Evolutionary conservation across 2,888 invertebrate species (phyloP).

Genomic region (Standfussiana lucernea): DNA sequence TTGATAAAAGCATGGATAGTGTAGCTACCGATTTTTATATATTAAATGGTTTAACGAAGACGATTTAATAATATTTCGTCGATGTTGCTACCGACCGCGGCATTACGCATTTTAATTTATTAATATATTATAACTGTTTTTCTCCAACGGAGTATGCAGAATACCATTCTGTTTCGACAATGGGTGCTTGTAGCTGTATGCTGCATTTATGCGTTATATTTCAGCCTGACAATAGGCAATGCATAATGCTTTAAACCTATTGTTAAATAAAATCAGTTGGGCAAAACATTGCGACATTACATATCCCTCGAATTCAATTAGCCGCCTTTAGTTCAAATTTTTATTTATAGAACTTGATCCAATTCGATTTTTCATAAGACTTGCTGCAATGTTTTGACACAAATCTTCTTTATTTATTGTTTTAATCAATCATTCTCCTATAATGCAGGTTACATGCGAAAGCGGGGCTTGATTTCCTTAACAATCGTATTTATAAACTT

Average conservation of each 20-base stretch:
- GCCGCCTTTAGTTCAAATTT: not conserved
- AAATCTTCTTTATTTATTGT: constrained; percentile 20
- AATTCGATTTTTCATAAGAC: constrained; percentile 11
- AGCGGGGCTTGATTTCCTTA: not conserved
- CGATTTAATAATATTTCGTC: not conserved
- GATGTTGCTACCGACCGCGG: not conserved
- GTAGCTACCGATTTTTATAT: not conserved
- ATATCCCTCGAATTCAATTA: constrained; percentile 11
- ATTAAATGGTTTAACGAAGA: not conserved
- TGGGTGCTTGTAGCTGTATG: constrained; percentile 33
- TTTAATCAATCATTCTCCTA: not conserved
- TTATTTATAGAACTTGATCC: constrained; percentile 17
- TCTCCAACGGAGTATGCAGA: constrained; percentile 11
- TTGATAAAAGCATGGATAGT: not conserved
- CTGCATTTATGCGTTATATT: constrained; percentile 19
- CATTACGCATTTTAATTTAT: constrained; percentile 18
- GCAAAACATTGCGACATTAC: constrained; percentile 18
- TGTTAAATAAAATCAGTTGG: constrained; percentile 44
- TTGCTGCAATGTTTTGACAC: constrained; percentile 18
- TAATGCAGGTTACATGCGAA: not conserved
- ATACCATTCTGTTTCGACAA: constrained; percentile 28
- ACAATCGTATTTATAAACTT: constrained; percentile 20
- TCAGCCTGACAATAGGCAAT: constrained; percentile 41
- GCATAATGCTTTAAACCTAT: constrained; percentile 32
- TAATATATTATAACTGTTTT: constrained; percentile 15